A percentile compares a stretch with the other conserved stretches of the same genome.
These are phyloP conservation scores for Polydrusus pterygomalis DNA, from an alignment of 2,888 invertebrate genomes.

Conservation along the genomic window DNA sequence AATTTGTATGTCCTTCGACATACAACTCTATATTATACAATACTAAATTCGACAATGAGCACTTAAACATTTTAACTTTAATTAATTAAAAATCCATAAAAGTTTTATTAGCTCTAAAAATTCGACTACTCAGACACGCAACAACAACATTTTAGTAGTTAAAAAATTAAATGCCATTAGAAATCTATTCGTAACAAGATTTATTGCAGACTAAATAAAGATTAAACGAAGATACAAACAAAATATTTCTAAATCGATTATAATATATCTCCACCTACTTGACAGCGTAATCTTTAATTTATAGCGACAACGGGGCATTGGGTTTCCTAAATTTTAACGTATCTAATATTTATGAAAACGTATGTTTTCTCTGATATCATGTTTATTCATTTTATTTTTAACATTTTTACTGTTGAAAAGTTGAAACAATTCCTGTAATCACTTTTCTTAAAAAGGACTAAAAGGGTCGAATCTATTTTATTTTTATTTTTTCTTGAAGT, in stretches of 20 bases:
- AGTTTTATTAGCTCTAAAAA: conserved; percentile 11
- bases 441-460: no score
- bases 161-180: conserved; percentile 21
- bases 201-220: conserved; percentile 37
- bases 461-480: no score
- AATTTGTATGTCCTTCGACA: background rate
- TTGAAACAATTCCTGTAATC: background rate
- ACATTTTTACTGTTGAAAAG: background rate
- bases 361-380: conserved; percentile 11
- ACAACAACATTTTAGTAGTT: conserved; percentile 6
- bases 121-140: conserved; percentile 15
- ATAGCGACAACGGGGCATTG: conserved; percentile 1
- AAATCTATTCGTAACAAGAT: conserved; percentile 32
- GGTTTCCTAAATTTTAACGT: conserved; percentile 26
- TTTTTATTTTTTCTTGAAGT: no score
- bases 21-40: no score
- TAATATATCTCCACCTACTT: conserved; percentile 40
- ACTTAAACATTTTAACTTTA: background rate
- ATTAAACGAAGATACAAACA: conserved; percentile 34
- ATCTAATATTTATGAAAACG: conserved; percentile 16
- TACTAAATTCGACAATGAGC: background rate
- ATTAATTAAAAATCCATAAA: conserved; percentile 20
- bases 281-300: conserved; percentile 31
- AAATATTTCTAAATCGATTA: conserved; percentile 38
- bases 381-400: conserved; percentile 21